These are phyloP conservation scores for Exocentrus adspersus DNA, from an alignment of 2,888 invertebrate species.

Conservation along the genomic window DNA sequence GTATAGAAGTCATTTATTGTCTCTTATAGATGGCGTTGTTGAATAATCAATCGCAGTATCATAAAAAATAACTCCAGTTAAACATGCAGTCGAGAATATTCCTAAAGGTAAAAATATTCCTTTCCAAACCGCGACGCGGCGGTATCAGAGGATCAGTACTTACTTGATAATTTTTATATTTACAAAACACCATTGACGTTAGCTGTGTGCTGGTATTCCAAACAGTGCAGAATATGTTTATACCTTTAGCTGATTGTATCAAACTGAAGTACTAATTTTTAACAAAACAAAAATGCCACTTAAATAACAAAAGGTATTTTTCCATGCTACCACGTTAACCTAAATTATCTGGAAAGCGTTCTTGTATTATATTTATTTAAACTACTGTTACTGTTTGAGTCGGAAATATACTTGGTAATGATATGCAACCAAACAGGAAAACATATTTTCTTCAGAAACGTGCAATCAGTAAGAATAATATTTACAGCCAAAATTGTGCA, in stretches of 20 bases:
- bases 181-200: background rate
- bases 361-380: background rate
- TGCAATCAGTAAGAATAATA: too few relatives aligned
- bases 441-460: too few relatives aligned
- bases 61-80: too few relatives aligned
- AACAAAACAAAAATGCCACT: background rate
- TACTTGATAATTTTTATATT: background rate
- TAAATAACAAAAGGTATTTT: background rate
- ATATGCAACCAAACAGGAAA: too few relatives aligned
- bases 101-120: too few relatives aligned
- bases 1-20: too few relatives aligned
- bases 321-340: background rate
- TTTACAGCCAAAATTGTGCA: too few relatives aligned
- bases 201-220: background rate
- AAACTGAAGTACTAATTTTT: background rate
- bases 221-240: constrained; percentile 2
- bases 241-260: background rate
- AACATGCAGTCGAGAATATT: too few relatives aligned
- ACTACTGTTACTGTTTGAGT: background rate
- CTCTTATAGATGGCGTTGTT: too few relatives aligned
- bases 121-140: too few relatives aligned
- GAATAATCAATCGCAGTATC: too few relatives aligned
- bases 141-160: background rate
- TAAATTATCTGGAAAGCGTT: background rate
- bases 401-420: too few relatives aligned